Base-by-base conservation (phyloP, 2,797 vertebrate species). In the Artibeus jamaicensis region DNA sequence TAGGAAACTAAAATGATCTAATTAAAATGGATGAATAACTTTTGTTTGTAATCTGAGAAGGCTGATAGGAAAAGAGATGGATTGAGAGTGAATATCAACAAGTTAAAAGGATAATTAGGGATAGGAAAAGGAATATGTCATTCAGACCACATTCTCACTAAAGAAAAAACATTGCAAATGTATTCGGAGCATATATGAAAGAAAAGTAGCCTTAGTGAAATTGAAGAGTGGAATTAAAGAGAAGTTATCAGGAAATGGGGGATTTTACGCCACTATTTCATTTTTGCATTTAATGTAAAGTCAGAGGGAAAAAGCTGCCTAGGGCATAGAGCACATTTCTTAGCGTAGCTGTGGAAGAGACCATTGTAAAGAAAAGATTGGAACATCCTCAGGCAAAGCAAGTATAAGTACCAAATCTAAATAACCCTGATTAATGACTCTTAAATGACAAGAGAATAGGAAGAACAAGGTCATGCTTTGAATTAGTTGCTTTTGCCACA, bases 261-360 rank as follows among this genome's bases (percentile, higher is more conserved):
- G 34, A 39, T 95, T 97, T 97, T 95, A 96, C 92, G 88, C 48
- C 42, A 94, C 79, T 90, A 93, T 96, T 84, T 96, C 78, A 82
- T 34, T 94, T 84, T 92, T 67, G 48, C 89, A 93, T 94, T 94
- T 96, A 59, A 93, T 94, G 95, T 94, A 74, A 79, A 96, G 73
- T 68, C 48, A 55, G 88, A 71, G 82, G 19, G 42, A 89, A 92
- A 83, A 50, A 93, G 82, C 21, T 92, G 87, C 95, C 93, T 87
- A 22, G 14, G 86, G 95, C 94, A 32, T 19, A 67, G 32, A 92
- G 21, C 29, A 68, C 70, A 94, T 93, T 94, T 93, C 48, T 53
- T 97, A 29, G 42, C 62, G 24, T 76, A 92, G 73, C 71, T 90
- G 77, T 89, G 37, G 26, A 3, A 15, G 73, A 95, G 26, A 93